These are phyloP conservation scores for Yponomeuta plumbellus DNA, from an alignment of 2,888 invertebrate species.

Conservation along the genomic window DNA sequence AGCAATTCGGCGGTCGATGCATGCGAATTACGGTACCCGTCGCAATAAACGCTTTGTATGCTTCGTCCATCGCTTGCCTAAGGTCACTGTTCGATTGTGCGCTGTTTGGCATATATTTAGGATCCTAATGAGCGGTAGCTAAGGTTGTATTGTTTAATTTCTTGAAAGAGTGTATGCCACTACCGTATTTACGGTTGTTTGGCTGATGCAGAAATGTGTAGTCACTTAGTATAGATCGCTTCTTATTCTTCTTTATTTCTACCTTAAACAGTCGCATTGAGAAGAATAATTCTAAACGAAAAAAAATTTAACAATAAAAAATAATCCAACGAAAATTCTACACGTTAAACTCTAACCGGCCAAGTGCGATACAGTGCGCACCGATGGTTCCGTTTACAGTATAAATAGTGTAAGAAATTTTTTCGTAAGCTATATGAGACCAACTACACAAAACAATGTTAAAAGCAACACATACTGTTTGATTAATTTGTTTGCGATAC, in stretches of 20 bases:
- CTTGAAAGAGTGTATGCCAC: not conserved
- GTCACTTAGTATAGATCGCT: not conserved
- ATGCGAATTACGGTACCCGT: conserved; percentile 2
- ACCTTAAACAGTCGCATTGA: too few relatives aligned
- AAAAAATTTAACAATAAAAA: too few relatives aligned
- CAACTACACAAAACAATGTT: too few relatives aligned
- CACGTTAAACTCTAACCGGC: too few relatives aligned
- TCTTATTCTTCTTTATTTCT: not conserved
- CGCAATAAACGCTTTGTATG: not conserved
- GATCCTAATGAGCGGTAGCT: not conserved
- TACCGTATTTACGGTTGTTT: not conserved
- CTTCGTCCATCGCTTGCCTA: not conserved
- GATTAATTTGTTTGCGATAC: too few relatives aligned
- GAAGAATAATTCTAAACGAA: too few relatives aligned
- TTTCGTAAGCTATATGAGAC: too few relatives aligned
- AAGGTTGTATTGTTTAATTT: not conserved
- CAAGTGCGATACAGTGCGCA: too few relatives aligned
- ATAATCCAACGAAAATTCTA: too few relatives aligned
- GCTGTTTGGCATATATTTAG: not conserved
- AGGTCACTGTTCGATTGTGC: not conserved
- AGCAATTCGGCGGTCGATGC: conserved; percentile 1
- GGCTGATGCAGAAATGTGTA: not conserved
- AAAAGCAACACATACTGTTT: too few relatives aligned
- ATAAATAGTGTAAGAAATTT: too few relatives aligned
- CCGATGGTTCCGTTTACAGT: too few relatives aligned